Conservation (phyloP, 2,113 vertebrate species). For the Callospermophilus lateralis region DNA sequence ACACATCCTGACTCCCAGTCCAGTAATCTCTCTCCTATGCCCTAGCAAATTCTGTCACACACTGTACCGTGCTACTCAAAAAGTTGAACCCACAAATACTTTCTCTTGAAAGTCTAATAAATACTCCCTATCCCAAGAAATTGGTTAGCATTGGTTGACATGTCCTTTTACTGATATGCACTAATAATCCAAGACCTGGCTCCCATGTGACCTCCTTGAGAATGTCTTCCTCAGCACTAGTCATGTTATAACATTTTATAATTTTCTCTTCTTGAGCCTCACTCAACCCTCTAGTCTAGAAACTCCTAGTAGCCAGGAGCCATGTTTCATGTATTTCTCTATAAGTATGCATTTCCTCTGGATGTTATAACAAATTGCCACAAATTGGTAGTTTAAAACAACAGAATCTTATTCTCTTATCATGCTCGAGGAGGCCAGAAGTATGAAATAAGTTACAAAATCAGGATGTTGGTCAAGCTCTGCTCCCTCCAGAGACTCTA, state of each 20-base stretch:
- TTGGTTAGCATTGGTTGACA: background rate
- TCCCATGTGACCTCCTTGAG: background rate
- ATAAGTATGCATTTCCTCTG: background rate
- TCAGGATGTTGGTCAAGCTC: background rate
- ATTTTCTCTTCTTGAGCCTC: background rate
- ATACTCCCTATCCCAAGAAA: background rate
- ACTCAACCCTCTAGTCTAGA: background rate
- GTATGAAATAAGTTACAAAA: background rate
- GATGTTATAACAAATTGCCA: background rate
- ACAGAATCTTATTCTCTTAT: background rate
- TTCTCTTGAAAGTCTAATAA: background rate
- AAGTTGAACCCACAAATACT: background rate
- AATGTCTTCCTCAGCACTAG: background rate
- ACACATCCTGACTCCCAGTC: background rate
- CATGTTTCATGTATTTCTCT: background rate
- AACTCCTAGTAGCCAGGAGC: background rate
- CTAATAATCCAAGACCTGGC: background rate
- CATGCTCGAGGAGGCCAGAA: background rate
- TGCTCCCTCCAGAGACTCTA: background rate
- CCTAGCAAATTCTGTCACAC: background rate
- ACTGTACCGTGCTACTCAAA: background rate
- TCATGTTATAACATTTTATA: background rate
- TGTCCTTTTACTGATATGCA: background rate
- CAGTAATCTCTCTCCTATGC: background rate
- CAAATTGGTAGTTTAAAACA: background rate